Percentiles rank a stretch among this genome's conserved stretches.
Evolutionary conservation across 2,113 vertebrate genomes (phyloP).

Genomic region (Thalassarche chlororhynchos): DNA sequence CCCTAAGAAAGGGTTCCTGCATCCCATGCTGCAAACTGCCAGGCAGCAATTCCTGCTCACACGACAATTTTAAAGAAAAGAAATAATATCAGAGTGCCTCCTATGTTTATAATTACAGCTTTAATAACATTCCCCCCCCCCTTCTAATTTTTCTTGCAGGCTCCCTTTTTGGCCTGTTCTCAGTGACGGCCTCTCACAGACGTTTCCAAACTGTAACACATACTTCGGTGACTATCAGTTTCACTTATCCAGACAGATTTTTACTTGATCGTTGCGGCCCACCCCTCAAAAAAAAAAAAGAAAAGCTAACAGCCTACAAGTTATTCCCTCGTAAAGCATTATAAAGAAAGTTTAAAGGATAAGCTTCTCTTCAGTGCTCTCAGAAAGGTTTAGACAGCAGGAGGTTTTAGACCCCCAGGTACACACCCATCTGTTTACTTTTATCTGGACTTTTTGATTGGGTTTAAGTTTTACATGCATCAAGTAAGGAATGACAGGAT

Average conservation of each 20-base stretch:
- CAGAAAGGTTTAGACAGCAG: not conserved
- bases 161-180: slow-evolving; percentile 16
- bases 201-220: not conserved
- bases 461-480: not conserved
- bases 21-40: not conserved
- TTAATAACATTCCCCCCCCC: slow-evolving; percentile 27
- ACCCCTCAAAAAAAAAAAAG: not conserved
- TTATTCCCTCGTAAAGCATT: not conserved
- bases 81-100: not conserved
- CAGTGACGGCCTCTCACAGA: not conserved
- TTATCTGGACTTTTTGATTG: not conserved
- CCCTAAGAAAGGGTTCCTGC: not conserved
- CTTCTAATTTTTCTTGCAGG: not conserved
- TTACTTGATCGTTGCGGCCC: not conserved
- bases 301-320: not conserved
- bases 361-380: not conserved
- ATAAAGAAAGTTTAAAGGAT: not conserved
- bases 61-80: not conserved
- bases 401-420: not conserved
- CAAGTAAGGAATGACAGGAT: not conserved
- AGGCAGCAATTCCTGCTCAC: not conserved
- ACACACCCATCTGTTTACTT: not conserved
- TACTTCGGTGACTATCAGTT: not conserved
- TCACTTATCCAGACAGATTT: not conserved
- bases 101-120: not conserved